These are phyloP conservation scores for Yponomeuta cagnagella DNA, from an alignment of 2,888 invertebrate species.

Conservation along the genomic window DNA sequence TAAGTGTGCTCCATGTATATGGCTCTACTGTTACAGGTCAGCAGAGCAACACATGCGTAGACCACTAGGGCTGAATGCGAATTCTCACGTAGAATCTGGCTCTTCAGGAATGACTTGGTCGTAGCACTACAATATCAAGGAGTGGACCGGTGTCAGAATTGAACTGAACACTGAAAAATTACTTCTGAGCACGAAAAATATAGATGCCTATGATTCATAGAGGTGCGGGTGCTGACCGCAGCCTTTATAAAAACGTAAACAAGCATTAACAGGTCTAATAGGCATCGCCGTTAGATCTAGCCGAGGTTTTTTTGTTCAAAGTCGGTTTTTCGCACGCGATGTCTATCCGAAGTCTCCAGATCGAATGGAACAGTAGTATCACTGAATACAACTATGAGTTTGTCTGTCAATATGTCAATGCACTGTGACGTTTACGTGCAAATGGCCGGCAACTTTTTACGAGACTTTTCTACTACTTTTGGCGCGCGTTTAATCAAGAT, in stretches of 20 bases:
- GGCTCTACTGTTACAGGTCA: no score
- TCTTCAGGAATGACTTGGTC: no score
- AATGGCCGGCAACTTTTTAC: background rate
- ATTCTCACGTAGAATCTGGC: no score
- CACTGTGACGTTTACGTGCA: background rate
- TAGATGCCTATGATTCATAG: background rate
- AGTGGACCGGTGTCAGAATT: no score
- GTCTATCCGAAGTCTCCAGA: background rate
- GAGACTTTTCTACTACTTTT: background rate
- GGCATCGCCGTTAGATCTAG: background rate
- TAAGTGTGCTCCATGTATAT: no score
- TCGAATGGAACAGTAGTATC: background rate
- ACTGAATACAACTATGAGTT: background rate
- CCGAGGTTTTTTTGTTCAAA: background rate
- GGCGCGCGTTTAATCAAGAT: background rate
- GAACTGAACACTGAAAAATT: no score
- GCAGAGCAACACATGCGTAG: no score
- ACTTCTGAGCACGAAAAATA: no score
- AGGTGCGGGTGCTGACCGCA: background rate
- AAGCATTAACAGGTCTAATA: background rate
- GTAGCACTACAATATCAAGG: no score
- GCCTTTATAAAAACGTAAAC: background rate
- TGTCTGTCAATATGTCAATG: background rate
- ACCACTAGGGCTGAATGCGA: no score
- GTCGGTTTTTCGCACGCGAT: constrained; percentile 1